phyloP scores from a whole-genome alignment of 2,113 vertebrate genomes.

The Pseudonaja textilis region DNA sequence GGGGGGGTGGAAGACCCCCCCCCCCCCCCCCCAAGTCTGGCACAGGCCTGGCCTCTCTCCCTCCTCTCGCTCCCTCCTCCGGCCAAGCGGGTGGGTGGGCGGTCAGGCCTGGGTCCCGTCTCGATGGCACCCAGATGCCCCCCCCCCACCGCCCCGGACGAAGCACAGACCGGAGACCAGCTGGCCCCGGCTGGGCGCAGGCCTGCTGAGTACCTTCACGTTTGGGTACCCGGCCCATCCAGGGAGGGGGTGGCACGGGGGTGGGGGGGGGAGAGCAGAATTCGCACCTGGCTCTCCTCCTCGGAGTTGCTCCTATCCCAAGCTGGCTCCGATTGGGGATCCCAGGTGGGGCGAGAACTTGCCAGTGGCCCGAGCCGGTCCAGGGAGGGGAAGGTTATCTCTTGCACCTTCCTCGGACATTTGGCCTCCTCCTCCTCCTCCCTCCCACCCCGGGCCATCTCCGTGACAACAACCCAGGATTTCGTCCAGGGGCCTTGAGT shows the following conservation, averaged over 20 bases:
- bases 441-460: neutral
- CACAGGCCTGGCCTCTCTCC: neutral
- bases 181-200: neutral
- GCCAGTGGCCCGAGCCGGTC: rapidly evolving
- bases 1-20: neutral
- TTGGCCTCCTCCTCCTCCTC: neutral
- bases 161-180: neutral
- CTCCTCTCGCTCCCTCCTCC: neutral
- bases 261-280: neutral
- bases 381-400: too few relatives aligned
- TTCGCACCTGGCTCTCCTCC: neutral
- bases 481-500: neutral
- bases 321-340: neutral
- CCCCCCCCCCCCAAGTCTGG: neutral
- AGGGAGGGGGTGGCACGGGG: neutral
- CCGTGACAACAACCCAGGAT: too few relatives aligned
- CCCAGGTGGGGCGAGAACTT: too few relatives aligned
- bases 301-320: neutral
- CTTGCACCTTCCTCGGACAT: neutral
- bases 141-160: neutral
- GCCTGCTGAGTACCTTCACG: neutral
- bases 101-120: neutral
- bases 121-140: neutral
- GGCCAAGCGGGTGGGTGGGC: neutral
- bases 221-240: neutral